Evolutionary conservation across 2,797 vertebrate species (phyloP).

Genomic region (Sciurus carolinensis): DNA sequence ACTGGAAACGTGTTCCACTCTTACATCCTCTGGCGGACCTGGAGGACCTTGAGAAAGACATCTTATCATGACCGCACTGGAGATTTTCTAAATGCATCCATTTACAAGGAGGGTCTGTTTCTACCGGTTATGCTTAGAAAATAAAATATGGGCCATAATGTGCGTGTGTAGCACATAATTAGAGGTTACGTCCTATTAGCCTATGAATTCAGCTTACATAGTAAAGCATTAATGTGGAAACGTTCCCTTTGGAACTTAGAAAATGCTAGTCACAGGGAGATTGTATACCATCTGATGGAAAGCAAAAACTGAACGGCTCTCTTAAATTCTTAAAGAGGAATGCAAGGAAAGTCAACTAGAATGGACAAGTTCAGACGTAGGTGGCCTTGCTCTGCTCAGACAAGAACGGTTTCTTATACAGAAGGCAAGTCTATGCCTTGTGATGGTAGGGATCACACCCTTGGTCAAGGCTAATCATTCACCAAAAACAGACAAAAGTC

Average conservation of each 20-base stretch:
- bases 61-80: slow-evolving; percentile 63
- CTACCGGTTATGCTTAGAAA: slow-evolving; percentile 26
- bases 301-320: background rate
- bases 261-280: background rate
- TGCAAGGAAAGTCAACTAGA: background rate
- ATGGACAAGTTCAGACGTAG: background rate
- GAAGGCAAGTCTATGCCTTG: background rate
- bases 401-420: background rate
- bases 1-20: slow-evolving; percentile 92
- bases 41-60: slow-evolving; percentile 90
- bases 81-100: slow-evolving; percentile 55
- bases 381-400: background rate
- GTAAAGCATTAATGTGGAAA: background rate
- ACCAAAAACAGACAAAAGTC: background rate
- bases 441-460: background rate
- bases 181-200: slow-evolving; percentile 33
- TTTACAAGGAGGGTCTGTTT: background rate
- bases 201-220: slow-evolving; percentile 21
- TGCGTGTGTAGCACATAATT: background rate
- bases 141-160: background rate
- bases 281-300: background rate
- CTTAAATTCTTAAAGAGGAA: background rate
- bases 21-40: slow-evolving; percentile 92
- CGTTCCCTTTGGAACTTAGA: background rate
- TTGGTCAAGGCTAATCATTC: background rate